Percentiles rank a stretch among this genome's conserved stretches.
Evolutionary conservation across 64 coral and sea anemone species (phyloP).

Genomic region (Platygyra sinensis): DNA sequence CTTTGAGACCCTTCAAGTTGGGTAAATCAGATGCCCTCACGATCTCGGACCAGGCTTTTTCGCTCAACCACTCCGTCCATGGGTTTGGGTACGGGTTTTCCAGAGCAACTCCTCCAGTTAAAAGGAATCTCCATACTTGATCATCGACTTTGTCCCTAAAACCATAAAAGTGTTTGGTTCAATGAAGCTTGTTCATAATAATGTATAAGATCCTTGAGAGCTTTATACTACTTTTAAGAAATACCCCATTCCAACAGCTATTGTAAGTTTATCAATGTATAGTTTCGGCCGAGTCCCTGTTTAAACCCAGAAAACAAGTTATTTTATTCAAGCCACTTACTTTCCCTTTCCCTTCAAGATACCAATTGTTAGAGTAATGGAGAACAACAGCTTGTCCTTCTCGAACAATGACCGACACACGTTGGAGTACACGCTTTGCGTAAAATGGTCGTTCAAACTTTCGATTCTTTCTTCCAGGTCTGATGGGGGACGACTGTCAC

Average conservation of each 20-base stretch:
- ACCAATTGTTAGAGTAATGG: conserved; percentile 88
- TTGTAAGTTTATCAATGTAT: no score
- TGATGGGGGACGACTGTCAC: conserved; percentile 80
- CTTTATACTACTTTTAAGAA: no score
- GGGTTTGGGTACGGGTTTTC: conserved; percentile 98
- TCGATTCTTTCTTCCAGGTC: conserved; percentile 88
- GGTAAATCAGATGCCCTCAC: conserved; percentile 94
- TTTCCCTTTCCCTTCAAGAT: conserved; percentile 95
- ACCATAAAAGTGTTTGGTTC: neutral
- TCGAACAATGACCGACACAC: conserved; percentile 98
- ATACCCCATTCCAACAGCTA: no score
- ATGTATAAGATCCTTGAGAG: no score
- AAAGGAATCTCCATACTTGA: conserved; percentile 93
- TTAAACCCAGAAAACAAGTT: no score
- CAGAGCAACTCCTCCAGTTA: conserved; percentile 96
- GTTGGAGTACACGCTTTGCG: conserved; percentile 95
- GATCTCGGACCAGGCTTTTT: conserved; percentile 97
- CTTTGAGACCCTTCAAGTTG: conserved; percentile 87
- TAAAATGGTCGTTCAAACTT: conserved; percentile 94
- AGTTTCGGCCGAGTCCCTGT: no score
- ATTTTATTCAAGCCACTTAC: conserved; percentile 39
- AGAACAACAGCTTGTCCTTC: conserved; percentile 97
- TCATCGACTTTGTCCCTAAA: conserved; percentile 89
- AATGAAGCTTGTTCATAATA: neutral
- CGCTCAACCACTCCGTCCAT: conserved; percentile 91